Conservation (phyloP, 2,797 vertebrate species). For the Xiphophorus birchmanni region DNA sequence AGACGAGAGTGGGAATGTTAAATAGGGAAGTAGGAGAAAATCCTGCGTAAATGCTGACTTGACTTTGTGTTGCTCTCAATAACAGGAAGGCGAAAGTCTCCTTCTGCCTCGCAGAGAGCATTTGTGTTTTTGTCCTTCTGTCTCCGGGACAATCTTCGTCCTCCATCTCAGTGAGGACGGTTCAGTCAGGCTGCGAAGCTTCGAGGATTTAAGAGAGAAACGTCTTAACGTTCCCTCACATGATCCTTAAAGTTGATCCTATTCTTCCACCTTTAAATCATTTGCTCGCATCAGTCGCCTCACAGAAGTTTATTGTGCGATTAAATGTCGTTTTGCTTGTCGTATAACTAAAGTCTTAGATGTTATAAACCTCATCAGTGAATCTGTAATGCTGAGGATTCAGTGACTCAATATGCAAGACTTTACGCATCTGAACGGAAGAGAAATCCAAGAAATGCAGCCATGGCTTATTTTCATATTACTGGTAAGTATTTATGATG, state of each 20-base stretch:
- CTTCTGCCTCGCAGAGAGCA: conserved; percentile 40
- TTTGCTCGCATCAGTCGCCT: not conserved
- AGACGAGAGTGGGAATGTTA: conserved; percentile 62
- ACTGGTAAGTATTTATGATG: not conserved
- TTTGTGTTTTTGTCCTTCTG: conserved; percentile 23
- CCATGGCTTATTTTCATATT: not conserved
- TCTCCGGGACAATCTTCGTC: conserved; percentile 26
- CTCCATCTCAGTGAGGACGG: conserved; percentile 16
- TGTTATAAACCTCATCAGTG: not conserved
- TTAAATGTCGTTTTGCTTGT: not conserved
- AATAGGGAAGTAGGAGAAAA: conserved; percentile 73
- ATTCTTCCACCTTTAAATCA: not conserved
- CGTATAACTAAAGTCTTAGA: not conserved
- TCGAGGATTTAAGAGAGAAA: conserved; percentile 11
- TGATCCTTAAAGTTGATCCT: not conserved
- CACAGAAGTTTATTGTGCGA: not conserved
- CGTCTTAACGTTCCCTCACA: not conserved
- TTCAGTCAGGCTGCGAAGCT: conserved; percentile 27
- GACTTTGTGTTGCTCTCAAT: conserved; percentile 76
- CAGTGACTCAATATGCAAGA: not conserved
- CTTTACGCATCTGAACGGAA: not conserved
- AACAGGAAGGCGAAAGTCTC: conserved; percentile 84
- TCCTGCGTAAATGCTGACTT: conserved; percentile 80
- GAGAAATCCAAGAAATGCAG: not conserved
- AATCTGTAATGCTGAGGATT: not conserved